These are phyloP conservation scores for Erethizon dorsatum DNA, from an alignment of 2,797 vertebrate species.

Conservation along the genomic window DNA sequence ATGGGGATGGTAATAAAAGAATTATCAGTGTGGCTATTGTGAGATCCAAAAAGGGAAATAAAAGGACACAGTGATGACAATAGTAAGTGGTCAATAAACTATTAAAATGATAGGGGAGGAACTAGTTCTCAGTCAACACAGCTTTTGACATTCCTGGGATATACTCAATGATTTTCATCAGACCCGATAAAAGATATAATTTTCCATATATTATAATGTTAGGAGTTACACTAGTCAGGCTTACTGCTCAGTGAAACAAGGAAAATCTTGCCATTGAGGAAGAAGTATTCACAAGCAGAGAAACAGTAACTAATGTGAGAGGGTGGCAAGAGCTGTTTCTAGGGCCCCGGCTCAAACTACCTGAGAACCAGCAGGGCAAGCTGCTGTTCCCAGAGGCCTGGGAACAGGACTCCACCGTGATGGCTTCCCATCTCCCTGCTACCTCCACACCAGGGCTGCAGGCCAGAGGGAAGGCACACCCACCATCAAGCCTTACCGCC, in stretches of 20 bases:
- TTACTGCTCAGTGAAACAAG: background rate
- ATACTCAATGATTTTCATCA: conserved; percentile 13
- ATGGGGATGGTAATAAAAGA: background rate
- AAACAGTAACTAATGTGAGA: background rate
- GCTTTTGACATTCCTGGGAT: conserved; percentile 1
- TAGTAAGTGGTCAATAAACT: background rate
- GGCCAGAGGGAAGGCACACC: background rate
- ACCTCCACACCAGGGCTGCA: background rate
- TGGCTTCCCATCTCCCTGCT: background rate
- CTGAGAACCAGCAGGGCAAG: background rate
- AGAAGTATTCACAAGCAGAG: background rate
- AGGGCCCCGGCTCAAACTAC: background rate
- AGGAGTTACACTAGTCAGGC: background rate
- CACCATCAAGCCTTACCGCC: background rate
- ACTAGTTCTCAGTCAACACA: background rate
- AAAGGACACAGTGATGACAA: background rate
- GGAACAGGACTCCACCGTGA: background rate
- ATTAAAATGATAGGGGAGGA: background rate
- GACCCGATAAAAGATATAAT: background rate
- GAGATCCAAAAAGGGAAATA: background rate
- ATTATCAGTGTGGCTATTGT: background rate
- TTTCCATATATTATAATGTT: background rate
- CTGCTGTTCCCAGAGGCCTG: background rate
- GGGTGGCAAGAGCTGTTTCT: no score
- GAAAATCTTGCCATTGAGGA: background rate